Evolutionary conservation across 2,797 vertebrate species (phyloP), one percentile per base, ranked within the genome.

Genomic region (Martes flavigula): DNA sequence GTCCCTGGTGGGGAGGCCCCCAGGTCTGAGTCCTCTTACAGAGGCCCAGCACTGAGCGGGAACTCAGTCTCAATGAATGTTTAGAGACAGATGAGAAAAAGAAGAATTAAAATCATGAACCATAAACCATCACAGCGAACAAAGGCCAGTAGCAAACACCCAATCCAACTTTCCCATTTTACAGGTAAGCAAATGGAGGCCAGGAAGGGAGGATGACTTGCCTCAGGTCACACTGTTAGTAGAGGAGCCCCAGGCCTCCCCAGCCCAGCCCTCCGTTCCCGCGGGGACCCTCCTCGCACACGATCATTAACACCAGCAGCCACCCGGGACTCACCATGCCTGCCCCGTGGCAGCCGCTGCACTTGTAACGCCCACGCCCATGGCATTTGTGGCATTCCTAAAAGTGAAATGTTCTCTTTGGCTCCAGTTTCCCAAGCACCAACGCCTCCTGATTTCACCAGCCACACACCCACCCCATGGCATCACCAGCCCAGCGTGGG

Each of bases 301-400:
- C 0, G 1, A 3, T 38, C 68, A 48, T 12, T 14, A 12, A 27
- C 18, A 38, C n/a, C 56, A 15, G 2, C 11, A 1, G 82, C 30
- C 35, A 14, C 30, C 1, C 3, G 1, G 15, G 30, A 95, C 99
- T 98, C 90, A 99, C 99, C 98, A 18, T 35, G 7, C 99, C 98
- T 54, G 98, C 87, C 9, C 99, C 99, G 0, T 94, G 96, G 92
- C 99, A 99, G 90, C 54, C 21, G 0, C 83, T 56, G 3, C 99
- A 99, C 90, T 98, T 98, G 78, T 98, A 98, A 77, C 97, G 96
- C 5, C 99, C 98, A 0, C 94, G 98, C 40, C 99, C 99, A 0
- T 97, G 98, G 92, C 99, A 99, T 30, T 97, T 98, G 98, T 99
- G 99, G 78, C 99, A 99, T 51, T 96, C 77, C 99, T 99, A 92